Conservation (phyloP, 2,888 invertebrate genomes). For the Campoplex nolae region DNA sequence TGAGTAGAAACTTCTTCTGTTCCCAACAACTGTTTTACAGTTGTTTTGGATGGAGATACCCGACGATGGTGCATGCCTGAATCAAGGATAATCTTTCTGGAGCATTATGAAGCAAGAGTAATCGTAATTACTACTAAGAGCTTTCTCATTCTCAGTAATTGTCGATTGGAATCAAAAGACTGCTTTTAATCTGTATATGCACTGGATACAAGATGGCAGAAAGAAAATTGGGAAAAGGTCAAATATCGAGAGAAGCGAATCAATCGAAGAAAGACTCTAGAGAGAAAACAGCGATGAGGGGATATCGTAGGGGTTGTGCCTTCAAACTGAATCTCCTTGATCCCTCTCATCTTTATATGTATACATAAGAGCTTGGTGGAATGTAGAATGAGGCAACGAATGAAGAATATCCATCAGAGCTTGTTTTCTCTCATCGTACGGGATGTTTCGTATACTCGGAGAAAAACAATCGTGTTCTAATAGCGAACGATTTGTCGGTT, state of each 20-base stretch:
- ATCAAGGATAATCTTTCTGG: background rate
- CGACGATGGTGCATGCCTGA: background rate
- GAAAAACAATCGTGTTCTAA: constrained; percentile 71
- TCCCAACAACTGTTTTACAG: background rate
- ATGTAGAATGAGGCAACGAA: constrained; percentile 15
- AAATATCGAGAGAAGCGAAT: constrained; percentile 21
- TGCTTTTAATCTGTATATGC: background rate
- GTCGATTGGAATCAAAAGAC: background rate
- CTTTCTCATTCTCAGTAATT: background rate
- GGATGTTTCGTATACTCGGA: constrained; percentile 60
- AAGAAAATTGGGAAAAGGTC: background rate
- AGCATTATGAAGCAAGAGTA: background rate
- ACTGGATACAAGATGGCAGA: background rate
- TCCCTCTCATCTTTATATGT: constrained; percentile 29
- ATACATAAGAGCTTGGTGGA: constrained; percentile 3
- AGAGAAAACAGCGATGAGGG: constrained; percentile 26
- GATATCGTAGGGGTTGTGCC: constrained; percentile 58
- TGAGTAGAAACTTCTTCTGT: background rate
- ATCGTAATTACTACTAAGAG: background rate
- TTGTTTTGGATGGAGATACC: background rate
- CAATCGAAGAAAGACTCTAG: constrained; percentile 31
- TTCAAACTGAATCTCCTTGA: constrained; percentile 53
- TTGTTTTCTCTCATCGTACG: constrained; percentile 58
- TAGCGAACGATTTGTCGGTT: constrained; percentile 70
- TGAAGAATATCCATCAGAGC: constrained; percentile 36